phyloP scores from a whole-genome alignment of 2,113 vertebrate species.

The Octodon degus region DNA sequence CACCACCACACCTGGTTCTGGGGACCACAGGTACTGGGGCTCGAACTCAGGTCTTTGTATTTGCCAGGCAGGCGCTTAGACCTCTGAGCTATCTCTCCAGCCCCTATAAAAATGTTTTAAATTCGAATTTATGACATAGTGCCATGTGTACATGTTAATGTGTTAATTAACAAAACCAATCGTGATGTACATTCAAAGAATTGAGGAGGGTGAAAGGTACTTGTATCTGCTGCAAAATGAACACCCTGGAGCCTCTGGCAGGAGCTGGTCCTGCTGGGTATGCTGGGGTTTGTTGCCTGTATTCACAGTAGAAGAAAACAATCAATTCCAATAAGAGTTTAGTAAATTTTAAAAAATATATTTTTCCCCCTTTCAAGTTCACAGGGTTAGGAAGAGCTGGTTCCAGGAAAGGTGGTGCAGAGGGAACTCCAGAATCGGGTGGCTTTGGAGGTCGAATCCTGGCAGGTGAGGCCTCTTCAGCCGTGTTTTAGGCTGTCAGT shows the following conservation, averaged over 20 bases:
- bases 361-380: not conserved
- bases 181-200: not conserved
- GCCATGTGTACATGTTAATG: not conserved
- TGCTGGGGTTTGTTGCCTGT: not conserved
- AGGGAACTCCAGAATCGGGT: not conserved
- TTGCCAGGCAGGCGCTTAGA: too few relatives aligned
- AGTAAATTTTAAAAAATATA: not conserved
- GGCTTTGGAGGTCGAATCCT: not conserved
- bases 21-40: too few relatives aligned
- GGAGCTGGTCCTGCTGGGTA: not conserved
- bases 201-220: not conserved
- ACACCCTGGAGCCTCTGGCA: not conserved
- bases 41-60: too few relatives aligned
- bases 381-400: not conserved
- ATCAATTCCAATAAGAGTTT: not conserved
- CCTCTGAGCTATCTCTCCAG: too few relatives aligned
- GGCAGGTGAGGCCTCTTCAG: not conserved
- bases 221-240: not conserved
- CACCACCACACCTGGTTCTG: too few relatives aligned
- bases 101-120: conserved; percentile 5
- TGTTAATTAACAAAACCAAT: not conserved
- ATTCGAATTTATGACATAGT: not conserved
- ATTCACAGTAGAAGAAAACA: not conserved
- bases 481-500: not conserved
- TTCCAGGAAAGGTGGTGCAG: not conserved